Evolutionary conservation across 2,113 vertebrate species (phyloP), one percentile per base, ranked within the genome.

Genomic region (Setophaga petechia): DNA sequence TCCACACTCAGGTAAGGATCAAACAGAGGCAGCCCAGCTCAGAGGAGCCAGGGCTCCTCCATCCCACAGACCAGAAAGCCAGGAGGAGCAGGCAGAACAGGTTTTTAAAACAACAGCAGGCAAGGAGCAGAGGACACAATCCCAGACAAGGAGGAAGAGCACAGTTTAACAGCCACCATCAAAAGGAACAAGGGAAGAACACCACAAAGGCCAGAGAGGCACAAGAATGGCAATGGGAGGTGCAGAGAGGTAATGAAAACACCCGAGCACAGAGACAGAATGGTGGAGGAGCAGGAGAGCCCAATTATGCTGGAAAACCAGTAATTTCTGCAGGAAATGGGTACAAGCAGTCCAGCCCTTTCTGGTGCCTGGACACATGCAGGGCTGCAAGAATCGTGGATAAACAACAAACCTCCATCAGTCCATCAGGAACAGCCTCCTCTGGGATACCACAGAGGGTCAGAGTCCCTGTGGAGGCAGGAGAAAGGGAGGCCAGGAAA

Each of bases 1-100:
- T 74, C 39, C 78, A 87, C 33, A 2, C 65, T 65, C 19, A 14
- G 52, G 21, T 2, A 35, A 85, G 76, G 85, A 92, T 92, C 90
- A 92, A 90, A 95, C 5, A 1, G 49, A 90, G 47, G 43, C 2
- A 87, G 73, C 87, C 8, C 91, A 88, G 84, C 84, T 85, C 82
- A 10, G 75, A 85, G 87, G 30, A 95, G 87, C 67, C 87, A 71
- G 80, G 11, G 27, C 22, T 74, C 67, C 68, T 91, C 82, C 55
- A 59, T 78, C 65, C 83, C 88, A 71, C 41, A 0, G 43, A 81
- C 14, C 25, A 31, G 85, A 75, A 78, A 67, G 51, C 90, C 92
- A 75, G 79, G 90, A 95, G 47, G 49, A 96, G 62, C 90, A 92
- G 80, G 94, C 76, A 93, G 92, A 86, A 71, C 94, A 68, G 90